These are phyloP conservation scores for Leptobrachium ailaonicum DNA, from an alignment of 2,113 vertebrate genomes.

Conservation along the genomic window DNA sequence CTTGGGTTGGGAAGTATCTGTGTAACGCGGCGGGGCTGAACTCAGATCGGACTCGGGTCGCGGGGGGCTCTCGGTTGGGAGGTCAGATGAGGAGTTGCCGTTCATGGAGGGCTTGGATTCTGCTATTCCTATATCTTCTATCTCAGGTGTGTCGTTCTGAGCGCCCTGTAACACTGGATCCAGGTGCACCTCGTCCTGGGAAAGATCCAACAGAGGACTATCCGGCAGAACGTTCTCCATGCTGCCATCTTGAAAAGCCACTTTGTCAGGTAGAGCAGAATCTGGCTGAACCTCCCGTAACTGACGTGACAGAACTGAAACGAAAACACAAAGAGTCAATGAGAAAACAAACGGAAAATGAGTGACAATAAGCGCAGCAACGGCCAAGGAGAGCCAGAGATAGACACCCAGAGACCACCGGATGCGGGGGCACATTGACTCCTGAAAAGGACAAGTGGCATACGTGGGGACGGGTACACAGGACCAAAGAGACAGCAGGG, in stretches of 20 bases:
- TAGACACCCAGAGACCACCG: too few species aligned
- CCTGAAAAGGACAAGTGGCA: too few species aligned
- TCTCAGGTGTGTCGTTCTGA: slow-evolving; percentile 37
- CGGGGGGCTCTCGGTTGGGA: not conserved
- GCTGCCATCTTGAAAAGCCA: not conserved
- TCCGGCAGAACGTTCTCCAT: not conserved
- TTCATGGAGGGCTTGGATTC: slow-evolving; percentile 28
- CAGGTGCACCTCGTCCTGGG: slow-evolving; percentile 6
- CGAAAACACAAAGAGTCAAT: not conserved
- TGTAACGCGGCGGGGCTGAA: not conserved
- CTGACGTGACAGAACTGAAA: slow-evolving; percentile 16
- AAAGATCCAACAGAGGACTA: not conserved
- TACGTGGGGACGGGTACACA: too few species aligned
- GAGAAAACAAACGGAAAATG: not conserved
- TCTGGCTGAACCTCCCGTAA: not conserved
- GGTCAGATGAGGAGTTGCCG: slow-evolving; percentile 32
- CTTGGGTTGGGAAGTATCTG: not conserved
- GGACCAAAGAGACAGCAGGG: too few species aligned
- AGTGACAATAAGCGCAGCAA: too few species aligned
- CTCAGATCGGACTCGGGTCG: not conserved
- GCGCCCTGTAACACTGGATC: slow-evolving; percentile 17
- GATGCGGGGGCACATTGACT: too few species aligned
- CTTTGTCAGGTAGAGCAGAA: too few species aligned
- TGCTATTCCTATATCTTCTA: slow-evolving; percentile 14
- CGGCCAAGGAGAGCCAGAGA: too few species aligned